Evolutionary conservation across 2,113 vertebrate species (phyloP), one percentile per base, ranked within the genome.

Genomic region (Lethenteron camtschaticum): DNA sequence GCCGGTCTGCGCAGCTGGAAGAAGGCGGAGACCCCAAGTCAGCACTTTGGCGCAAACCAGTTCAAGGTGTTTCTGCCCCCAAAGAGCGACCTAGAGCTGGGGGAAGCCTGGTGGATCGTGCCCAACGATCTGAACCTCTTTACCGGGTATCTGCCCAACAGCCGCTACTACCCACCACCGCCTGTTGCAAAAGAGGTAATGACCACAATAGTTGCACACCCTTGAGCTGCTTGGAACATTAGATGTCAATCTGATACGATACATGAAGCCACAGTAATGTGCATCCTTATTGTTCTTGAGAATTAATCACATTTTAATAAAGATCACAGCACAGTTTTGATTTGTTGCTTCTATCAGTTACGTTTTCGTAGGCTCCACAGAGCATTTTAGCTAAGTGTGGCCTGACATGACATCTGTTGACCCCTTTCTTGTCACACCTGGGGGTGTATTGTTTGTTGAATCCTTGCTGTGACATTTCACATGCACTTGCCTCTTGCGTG

Each of bases 111-210:
- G 92, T 99, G 92, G 92, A 79, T 99, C 75, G 83, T 96, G 72
- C 87, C 90, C 9, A 90, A 87, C 1, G 92, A 96, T 71, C 75
- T 99, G 73, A 96, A 86, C 73, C 85, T 96, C 81, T 94, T 95
- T 78, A 91, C 89, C 0, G 89, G 90, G 3, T 97, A 97, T 71
- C 78, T 99, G 74, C 84, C 94, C 73, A 97, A 96, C 79, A 95
- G 91, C 74, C 86, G 90, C 14, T 91, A 92, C 78, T 90, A 95
- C 73, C 89, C 94, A 56, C 90, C 90, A 0, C 72, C 83, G 2
- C 87, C 90, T 10, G 86, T 82, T 70, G 90, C 90, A 74, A 96
- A 88, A 84, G 92, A 97, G 86, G 90, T 96, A 78, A 77, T 78
- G 59, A 1, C 9, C 11, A 60, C 56, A 6, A 1, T 10, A 10